Conservation (phyloP, 2,797 vertebrate species). For the Cuculus canorus region DNA sequence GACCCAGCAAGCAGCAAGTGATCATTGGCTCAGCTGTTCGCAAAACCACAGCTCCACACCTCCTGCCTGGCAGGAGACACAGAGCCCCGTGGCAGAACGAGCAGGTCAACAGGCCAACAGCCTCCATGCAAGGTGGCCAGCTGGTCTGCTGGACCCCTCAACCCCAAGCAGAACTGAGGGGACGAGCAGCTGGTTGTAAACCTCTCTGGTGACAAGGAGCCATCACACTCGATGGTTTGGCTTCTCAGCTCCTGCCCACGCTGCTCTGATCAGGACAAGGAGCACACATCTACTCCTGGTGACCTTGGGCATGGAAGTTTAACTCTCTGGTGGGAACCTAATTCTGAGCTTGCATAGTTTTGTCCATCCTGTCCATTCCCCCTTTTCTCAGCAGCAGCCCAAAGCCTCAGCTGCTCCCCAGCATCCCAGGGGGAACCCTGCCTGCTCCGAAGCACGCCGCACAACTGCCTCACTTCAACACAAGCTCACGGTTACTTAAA, state of each 20-base stretch:
- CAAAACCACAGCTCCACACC: constrained; percentile 23
- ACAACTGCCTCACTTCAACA: background rate
- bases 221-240: rapidly evolving
- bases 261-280: background rate
- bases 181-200: background rate
- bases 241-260: background rate
- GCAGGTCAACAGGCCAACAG: background rate
- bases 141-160: background rate
- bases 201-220: background rate
- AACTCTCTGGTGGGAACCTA: background rate
- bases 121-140: background rate
- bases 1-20: background rate
- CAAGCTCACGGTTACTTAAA: background rate
- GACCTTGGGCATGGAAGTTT: rapidly evolving
- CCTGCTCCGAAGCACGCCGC: background rate
- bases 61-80: background rate
- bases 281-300: background rate
- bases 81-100: background rate
- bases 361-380: background rate
- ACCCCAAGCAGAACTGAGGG: rapidly evolving
- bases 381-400: background rate
- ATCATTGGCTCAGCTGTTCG: background rate
- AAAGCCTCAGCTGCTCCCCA: background rate
- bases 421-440: background rate
- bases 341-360: background rate